Evolutionary conservation across 1,140 invertebrate species (phyloP), one percentile per base, ranked within the genome.

Genomic region (Daktulosphaira vitifoliae): DNA sequence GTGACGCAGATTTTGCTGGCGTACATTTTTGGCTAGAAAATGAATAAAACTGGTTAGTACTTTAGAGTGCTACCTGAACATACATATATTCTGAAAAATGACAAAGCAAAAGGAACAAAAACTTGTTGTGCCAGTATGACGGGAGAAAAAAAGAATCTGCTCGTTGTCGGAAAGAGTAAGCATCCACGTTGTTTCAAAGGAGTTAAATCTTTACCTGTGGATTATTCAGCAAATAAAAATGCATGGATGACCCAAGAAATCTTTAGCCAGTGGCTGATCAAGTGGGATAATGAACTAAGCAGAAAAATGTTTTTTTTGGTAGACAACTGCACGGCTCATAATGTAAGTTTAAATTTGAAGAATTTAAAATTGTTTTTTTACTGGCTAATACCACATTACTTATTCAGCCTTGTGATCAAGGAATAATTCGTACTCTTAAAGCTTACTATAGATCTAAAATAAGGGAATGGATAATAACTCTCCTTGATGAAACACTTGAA

Each of bases 391-490:
- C n/a, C 44, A 39, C 8, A n/a, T 39, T 9, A 39, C n/a, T 39
- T 9, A 48, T 48, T n/a, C 44, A 48, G 20, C 44, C 44, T 48
- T 48, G n/a, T 22, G 44, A 48, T 48, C 6, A 48, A 48, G 44
- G 44, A 48, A 48, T 48, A 48, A 48, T 48, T 48, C n/a, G 44
- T 48, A 48, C n/a, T 48, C 44, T 48, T 22, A 48, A 48, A 48
- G 44, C 44, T 22, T 22, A 48, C 44, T 39, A 39, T 39, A 9
- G 38, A 39, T 9, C 38, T 9, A 39, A 39, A 9, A 39, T 39
- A n/a, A 8, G 44, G 20, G 7, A 22, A 16, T 8, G 44, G 44
- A 48, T 48, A 16, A 16, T 48, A 6, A 22, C n/a, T 48, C n/a
- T 16, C 7, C 44, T 48, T n/a, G 44, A 48, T 48, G 11, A 37